Percentiles rank a stretch among this genome's conserved stretches.
phyloP scores from a whole-genome alignment of 2,113 vertebrate species.

The Connochaetes taurinus region DNA sequence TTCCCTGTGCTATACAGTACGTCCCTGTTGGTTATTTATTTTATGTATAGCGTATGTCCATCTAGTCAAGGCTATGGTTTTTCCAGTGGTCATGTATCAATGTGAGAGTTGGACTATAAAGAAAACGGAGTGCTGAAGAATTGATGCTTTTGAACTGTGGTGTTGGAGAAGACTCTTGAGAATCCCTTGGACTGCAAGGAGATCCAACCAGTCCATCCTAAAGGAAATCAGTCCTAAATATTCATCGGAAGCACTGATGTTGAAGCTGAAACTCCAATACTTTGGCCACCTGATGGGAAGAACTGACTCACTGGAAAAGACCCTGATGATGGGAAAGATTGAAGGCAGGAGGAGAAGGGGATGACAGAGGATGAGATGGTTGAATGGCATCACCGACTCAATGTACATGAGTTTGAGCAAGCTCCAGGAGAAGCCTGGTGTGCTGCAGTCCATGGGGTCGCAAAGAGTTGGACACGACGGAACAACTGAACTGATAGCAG shows the following conservation, averaged over 20 bases:
- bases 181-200: neutral
- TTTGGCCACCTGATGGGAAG: neutral
- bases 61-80: neutral
- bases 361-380: neutral
- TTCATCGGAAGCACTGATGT: neutral
- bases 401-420: neutral
- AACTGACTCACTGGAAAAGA: neutral
- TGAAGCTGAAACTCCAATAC: neutral
- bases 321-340: neutral
- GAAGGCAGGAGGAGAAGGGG: neutral
- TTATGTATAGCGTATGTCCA: neutral
- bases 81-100: neutral
- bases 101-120: neutral
- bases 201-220: neutral
- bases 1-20: neutral
- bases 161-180: neutral
- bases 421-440: neutral
- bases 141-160: neutral
- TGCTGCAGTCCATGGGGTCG: neutral
- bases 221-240: neutral
- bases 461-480: neutral
- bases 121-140: rapidly evolving
- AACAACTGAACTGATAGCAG: neutral
- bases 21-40: too few species aligned
- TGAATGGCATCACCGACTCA: neutral